Base-by-base conservation (phyloP, 1,140 invertebrate species). In the Choristoneura fumiferana region DNA sequence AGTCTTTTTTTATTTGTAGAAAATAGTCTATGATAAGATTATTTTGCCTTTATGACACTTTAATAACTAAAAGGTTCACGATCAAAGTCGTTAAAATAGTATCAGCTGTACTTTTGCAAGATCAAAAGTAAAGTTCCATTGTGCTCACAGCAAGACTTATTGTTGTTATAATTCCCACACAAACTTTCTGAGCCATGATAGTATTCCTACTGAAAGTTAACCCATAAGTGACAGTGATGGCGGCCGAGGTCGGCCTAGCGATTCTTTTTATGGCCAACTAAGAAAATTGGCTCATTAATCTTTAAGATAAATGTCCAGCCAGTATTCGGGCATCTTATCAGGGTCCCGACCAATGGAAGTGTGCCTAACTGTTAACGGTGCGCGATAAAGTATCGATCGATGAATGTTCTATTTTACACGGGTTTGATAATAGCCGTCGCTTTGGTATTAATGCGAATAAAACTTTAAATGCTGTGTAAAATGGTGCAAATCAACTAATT, bases 251-350 rank as follows among this genome's bases (percentile, higher is more conserved):
- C 80, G 68, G 60, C 65, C 73, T 79, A 83, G 77, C 80, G 73
- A 84, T 81, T 85, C 83, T 87, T 89, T 89, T 87, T 89, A 89
- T 87, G 74, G 86, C 74, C 80, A 80, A 85, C 86, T 84, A 89
- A 89, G 86, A 89, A 89, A 89, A 89, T 89, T 89, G 86, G 81
- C 81, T 87, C 86, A 85, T 89, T 89, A 87, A 87, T 89, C 86
- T 89, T 79, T 69, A 84, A 89, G 86, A 89, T 89, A 87, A 85
- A 89, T 85, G 84, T 80, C 73, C 70, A 78, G 75, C 73, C 76
- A 81, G 84, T 87, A 86, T 86, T 87, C 80, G 78, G 76, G 69
- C 76, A 73, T 76, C 80, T 86, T 89, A 89, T 89, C 86, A 84
- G 83, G 67, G 53, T 67, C 58, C 68, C 58, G 74, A 81, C 74